phyloP scores from a whole-genome alignment of 1,140 invertebrate genomes.

The Drosophila mojavensis region DNA sequence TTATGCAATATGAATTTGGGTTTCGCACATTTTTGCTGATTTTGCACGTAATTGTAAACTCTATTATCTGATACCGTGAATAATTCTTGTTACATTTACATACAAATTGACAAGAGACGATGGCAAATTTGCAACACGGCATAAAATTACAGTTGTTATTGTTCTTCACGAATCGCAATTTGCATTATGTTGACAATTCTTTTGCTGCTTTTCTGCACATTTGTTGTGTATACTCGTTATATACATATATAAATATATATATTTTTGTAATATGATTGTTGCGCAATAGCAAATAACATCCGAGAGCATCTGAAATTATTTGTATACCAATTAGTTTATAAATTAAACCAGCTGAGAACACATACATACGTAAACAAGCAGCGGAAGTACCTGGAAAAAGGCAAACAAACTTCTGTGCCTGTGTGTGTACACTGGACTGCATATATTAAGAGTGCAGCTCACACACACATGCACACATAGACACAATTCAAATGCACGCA shows the following conservation, averaged over 20 bases:
- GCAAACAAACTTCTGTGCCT: constrained; percentile 1
- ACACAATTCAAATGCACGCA: not conserved
- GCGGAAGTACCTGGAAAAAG: not conserved
- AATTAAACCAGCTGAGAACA: constrained; percentile 38
- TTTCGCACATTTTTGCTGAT: constrained; percentile 19
- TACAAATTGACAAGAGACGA: constrained; percentile 12
- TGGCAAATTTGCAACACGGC: constrained; percentile 17
- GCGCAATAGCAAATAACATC: constrained; percentile 34
- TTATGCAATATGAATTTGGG: constrained; percentile 5
- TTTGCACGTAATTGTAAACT: constrained; percentile 39
- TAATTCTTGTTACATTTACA: constrained; percentile 13
- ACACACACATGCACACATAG: constrained; percentile 4
- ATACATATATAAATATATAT: not conserved
- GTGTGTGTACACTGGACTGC: not conserved
- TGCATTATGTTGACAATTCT: constrained; percentile 6
- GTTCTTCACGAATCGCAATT: not conserved
- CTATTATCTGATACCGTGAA: constrained; percentile 20
- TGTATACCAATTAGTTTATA: constrained; percentile 45
- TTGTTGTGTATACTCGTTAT: not conserved
- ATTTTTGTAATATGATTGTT: constrained; percentile 19
- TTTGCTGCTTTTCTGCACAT: constrained; percentile 14
- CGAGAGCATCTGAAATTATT: constrained; percentile 38
- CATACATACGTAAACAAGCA: constrained; percentile 14
- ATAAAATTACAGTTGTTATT: constrained; percentile 26
- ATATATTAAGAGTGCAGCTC: not conserved